Evolutionary conservation across 2,888 invertebrate genomes (phyloP), one percentile per base, ranked within the genome.

Genomic region (Patella caerulea): DNA sequence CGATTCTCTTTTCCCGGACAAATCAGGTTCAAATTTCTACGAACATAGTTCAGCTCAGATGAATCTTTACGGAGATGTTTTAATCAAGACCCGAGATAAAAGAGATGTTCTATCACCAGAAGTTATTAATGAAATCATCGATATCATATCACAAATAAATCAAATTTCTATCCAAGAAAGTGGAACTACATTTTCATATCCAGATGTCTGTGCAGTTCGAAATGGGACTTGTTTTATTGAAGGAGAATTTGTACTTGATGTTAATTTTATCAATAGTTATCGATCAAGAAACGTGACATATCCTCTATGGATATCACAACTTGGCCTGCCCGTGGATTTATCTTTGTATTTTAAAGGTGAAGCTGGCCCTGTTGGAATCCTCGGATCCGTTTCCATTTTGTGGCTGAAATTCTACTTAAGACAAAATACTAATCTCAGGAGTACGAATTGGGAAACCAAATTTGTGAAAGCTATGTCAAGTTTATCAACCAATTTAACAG

Each of bases 321-420:
- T 72, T 52, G 69, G 81, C 2, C 12, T 81, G 17, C 82, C 59
- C 78, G 24, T 71, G 11, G 56, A 54, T 15, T 55, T 73, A 17
- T 54, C 73, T 17, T 56, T n/a, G 1, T 19, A 34, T 54, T 3
- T 73, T 12, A 77, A 12, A 77, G 75, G n/a, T 72, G 78, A 3
- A 29, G 55, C 53, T 19, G 73, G 34, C 0, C 24, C 65, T 4
- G 45, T 45, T 1, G 78, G 78, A 2, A 54, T 45, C 1, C 76
- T 85, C 4, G 52, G 19, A 9, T 78, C 76, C 3, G 84, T 84
- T 11, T 74, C 53, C 1, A 71, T 71, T 29, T 24, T 84, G 11
- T 78, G 74, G 55, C 14, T 85, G 2, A 74, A 34, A 12, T 80
- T 83, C 53, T 72, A 79, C 71, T 75, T 85, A 1, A 71, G 82